phyloP scores from a whole-genome alignment of 23 tunicate genomes.

The Trididemnum nubilum region DNA sequence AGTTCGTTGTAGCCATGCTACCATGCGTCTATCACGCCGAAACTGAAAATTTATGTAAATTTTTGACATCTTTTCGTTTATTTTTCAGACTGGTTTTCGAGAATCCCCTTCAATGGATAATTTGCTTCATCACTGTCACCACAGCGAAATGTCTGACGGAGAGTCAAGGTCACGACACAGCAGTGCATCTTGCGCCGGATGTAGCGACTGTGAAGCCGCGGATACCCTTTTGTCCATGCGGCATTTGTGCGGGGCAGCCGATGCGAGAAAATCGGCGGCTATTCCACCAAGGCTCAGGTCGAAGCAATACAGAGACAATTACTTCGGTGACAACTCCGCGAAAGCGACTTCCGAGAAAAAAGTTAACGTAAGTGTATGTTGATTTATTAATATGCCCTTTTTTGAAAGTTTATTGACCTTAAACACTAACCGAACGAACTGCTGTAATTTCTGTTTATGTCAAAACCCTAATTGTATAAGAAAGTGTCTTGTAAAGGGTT shows the following conservation, averaged over 20 bases:
- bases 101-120: constrained; percentile 35
- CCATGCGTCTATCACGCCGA: no score
- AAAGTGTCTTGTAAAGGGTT: no score
- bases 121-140: constrained; percentile 46
- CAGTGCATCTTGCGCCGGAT: constrained; percentile 78
- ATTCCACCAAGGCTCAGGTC: constrained; percentile 74
- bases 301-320: constrained; percentile 67
- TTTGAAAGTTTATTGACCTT: no score
- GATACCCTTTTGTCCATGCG: constrained; percentile 73
- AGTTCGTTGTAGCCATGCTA: no score
- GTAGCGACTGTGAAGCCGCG: constrained; percentile 89
- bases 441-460: neutral
- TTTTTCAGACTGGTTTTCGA: constrained; percentile 31
- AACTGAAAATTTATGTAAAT: neutral
- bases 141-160: constrained; percentile 23
- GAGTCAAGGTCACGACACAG: constrained; percentile 67
- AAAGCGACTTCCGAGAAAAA: neutral
- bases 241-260: constrained; percentile 17
- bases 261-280: constrained; percentile 45
- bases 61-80: neutral
- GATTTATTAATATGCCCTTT: no score
- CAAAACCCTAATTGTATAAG: no score
- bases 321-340: constrained; percentile 33
- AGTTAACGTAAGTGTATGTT: neutral
- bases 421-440: no score